Evolutionary conservation across 2,888 invertebrate genomes (phyloP), one percentile per base, ranked within the genome.

Genomic region (Ommatoiulus sabulosus): DNA sequence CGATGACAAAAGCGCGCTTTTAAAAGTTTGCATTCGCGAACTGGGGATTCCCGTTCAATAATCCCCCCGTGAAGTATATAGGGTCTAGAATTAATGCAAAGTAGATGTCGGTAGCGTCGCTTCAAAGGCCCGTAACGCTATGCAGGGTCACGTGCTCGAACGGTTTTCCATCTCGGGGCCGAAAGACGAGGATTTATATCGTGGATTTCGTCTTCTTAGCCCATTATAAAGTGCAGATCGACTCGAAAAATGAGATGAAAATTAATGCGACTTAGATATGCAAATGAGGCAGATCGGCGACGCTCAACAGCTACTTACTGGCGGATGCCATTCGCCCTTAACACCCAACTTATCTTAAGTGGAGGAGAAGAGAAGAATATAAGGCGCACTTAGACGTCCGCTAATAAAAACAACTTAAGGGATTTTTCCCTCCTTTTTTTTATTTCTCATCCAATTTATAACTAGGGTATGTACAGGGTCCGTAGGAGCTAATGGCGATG

Each of bases 21-120:
- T 15, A 63, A 15, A 63, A 63, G 57, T 63, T 63, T 63, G 12
- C 57, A n/a, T 63, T 63, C n/a, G 1, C n/a, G n/a, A n/a, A n/a
- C n/a, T 3, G 15, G 52, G 52, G 52, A 52, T 52, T 6, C 15
- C 6, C 15, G 52, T 52, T 52, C 52, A 52, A 52, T 52, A 52
- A 52, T 52, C 57, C 57, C n/a, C 57, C 17, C 17, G 2, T n/a
- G n/a, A 63, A 63, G n/a, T n/a, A 15, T 6, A n/a, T n/a, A n/a
- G n/a, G 57, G 57, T 63, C 57, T 63, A 63, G 57, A 63, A 63
- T 63, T 63, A 63, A 63, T 63, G 57, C 57, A 63, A 63, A 63
- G 57, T 63, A 63, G 57, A 63, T n/a, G 17, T 10, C n/a, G n/a
- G n/a, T 10, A n/a, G 57, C 57, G n/a, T n/a, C 57, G 52, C 52